Base-by-base conservation (phyloP, 1,140 invertebrate genomes). In the Anadara kagoshimensis region DNA sequence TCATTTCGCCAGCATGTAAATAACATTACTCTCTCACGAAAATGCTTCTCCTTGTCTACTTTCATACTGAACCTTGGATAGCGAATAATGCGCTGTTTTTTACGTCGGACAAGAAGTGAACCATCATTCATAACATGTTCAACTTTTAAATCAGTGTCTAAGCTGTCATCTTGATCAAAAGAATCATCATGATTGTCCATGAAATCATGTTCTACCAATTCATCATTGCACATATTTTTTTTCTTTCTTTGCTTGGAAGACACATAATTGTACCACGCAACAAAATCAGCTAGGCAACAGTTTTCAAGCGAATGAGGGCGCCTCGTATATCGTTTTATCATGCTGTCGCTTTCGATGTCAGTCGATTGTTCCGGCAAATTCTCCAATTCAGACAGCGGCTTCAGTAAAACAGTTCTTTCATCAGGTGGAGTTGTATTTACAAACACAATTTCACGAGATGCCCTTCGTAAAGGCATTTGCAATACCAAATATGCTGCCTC, bases 341-440 rank as follows among this genome's bases (percentile, higher is more conserved):
- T 22, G 11, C 26, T 64, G 20, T 64, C 62, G 10, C 43, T 11
- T 29, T 64, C 62, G 5, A 64, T 20, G 20, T 45, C n/a, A 47
- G 62, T 49, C 18, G 43, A 47, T n/a, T n/a, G n/a, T n/a, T n/a
- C n/a, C n/a, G n/a, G n/a, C n/a, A n/a, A n/a, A n/a, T n/a, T n/a
- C n/a, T n/a, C n/a, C n/a, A n/a, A n/a, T n/a, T n/a, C n/a, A 12
- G 0, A 10, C 20, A 43, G n/a, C 45, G 26, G 20, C 51, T 78
- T 78, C 18, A 78, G n/a, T n/a, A n/a, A n/a, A n/a, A 14, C 10
- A 2, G 68, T 56, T 45, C 67, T 16, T 51, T 78, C 53, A 2
- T 57, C 49, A 20, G 53, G 67, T n/a, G n/a, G n/a, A n/a, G n/a
- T 24, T 0, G 76, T 78, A 53, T 78, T 75, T 7, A 78, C 51